Conservation (phyloP, 2,888 invertebrate species). For the Rugalucina vietnamica region DNA sequence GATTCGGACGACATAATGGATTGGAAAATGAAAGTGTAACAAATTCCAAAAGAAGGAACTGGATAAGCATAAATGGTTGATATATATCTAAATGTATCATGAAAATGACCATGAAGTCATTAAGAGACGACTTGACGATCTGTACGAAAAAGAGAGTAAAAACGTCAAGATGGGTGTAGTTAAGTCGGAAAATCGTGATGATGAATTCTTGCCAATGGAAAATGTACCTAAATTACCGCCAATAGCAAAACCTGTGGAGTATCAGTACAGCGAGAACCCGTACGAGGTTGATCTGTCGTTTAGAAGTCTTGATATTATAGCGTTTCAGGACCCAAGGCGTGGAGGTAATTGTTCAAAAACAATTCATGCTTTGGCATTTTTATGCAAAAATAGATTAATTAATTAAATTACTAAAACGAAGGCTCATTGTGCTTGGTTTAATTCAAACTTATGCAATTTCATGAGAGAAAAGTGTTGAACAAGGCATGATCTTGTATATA, state of each 20-base stretch:
- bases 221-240: slow-evolving; percentile 56
- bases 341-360: not conserved
- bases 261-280: slow-evolving; percentile 58
- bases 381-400: too few species aligned
- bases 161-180: slow-evolving; percentile 32
- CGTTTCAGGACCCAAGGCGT: slow-evolving; percentile 46
- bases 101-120: not conserved
- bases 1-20: too few species aligned
- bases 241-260: slow-evolving; percentile 20
- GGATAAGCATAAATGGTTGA: too few species aligned
- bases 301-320: slow-evolving; percentile 59
- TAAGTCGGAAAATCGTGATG: slow-evolving; percentile 40
- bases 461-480: too few species aligned
- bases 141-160: not conserved
- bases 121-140: not conserved
- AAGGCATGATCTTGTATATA: too few species aligned
- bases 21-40: too few species aligned
- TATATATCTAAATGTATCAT: not conserved
- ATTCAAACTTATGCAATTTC: too few species aligned
- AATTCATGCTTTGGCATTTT: not conserved
- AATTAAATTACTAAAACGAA: too few species aligned
- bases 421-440: too few species aligned
- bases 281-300: slow-evolving; percentile 71
- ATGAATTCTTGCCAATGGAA: slow-evolving; percentile 36
- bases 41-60: too few species aligned